Base-by-base conservation (phyloP, 2,797 vertebrate genomes). In the Malacoraja senta region DNA sequence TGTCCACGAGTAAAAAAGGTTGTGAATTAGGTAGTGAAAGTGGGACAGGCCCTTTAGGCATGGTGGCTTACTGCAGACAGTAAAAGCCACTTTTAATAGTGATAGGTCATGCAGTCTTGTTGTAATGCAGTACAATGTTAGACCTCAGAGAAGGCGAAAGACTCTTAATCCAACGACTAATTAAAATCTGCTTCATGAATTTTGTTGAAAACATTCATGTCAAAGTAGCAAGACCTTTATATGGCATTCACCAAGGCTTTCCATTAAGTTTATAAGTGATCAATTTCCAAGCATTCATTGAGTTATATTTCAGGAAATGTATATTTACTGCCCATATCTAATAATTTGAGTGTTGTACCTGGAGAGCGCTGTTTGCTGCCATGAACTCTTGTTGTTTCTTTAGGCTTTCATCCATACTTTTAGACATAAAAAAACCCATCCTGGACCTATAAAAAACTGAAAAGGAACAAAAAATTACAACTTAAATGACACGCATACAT, bases 321-420 rank as follows among this genome's bases (percentile, higher is more conserved):
- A 21, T 26, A 74, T 68, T 68, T 68, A 68, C 65, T 68, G 44
- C 44, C 44, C 44, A 53, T 53, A 53, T 3, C 44, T 53, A 53
- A 53, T 63, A 68, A 24, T 71, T 21, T 1, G 17, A 2, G 0
- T 21, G 35, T 29, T 38, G 29, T 92, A 92, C 90, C 90, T 92
- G 90, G 9, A 92, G 71, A 44, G 71, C 90, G 76, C 90, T n/a
- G 15, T 92, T 92, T 29, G 90, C 90, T 1, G 90, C 90, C 97
- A 98, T 97, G 24, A 98, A 97, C 93, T 99, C 98, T 94, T 97
- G 97, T 94, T 98, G 98, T 84, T 94, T 97, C 93, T 96, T 96
- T 26, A 98, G 93, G 94, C 95, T 97, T 94, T 96, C 96, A 63
- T 96, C 97, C 96, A 98, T 94, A n/a, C 96, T 95, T 94, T 97